phyloP scores from a whole-genome alignment of 2,113 vertebrate species.

The Varanus salvator region DNA sequence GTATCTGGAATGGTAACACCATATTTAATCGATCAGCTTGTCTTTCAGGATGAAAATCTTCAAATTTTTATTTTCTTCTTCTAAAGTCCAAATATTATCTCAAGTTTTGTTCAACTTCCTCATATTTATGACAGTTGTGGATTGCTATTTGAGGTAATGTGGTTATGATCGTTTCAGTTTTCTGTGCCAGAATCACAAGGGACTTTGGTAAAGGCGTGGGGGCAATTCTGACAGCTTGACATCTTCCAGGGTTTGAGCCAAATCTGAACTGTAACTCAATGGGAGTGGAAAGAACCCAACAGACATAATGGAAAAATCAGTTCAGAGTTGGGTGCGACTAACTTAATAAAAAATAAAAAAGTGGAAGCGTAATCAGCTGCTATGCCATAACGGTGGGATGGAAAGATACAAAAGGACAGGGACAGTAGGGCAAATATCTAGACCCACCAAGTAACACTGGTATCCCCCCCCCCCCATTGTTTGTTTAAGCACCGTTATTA shows the following conservation, averaged over 20 bases:
- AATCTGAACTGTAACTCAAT: neutral
- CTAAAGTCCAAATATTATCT: neutral
- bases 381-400: too few species aligned
- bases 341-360: neutral
- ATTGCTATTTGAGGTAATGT: slow-evolving; percentile 30
- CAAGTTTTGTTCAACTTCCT: slow-evolving; percentile 28
- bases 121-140: neutral
- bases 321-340: neutral
- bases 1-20: neutral
- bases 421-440: neutral
- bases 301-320: neutral
- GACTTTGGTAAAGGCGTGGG: neutral
- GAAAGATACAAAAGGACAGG: neutral
- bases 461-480: too few species aligned
- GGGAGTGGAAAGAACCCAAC: neutral
- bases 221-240: neutral
- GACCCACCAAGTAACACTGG: too few species aligned
- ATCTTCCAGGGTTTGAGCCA: neutral
- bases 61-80: slow-evolving; percentile 5
- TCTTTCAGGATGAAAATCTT: slow-evolving; percentile 18
- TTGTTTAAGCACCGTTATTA: too few species aligned
- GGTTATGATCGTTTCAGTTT: slow-evolving; percentile 8
- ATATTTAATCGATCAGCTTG: rapidly evolving
- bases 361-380: neutral
- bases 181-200: neutral